Conservation (phyloP, 2,797 vertebrate species). For the Pyrocephalus nanus region DNA sequence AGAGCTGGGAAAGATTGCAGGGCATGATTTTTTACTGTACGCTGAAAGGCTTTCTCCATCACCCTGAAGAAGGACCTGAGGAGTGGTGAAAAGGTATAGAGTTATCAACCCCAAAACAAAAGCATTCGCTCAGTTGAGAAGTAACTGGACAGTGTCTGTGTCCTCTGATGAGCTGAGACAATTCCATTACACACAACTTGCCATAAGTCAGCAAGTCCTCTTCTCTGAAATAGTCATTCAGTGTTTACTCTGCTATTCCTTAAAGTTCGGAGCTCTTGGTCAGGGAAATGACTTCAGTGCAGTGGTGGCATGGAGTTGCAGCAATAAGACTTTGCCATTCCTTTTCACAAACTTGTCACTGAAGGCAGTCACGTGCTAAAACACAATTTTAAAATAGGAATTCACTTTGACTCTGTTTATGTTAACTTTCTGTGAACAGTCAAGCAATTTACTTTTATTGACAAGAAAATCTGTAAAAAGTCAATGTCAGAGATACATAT, state of each 20-base stretch:
- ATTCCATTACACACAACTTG: not conserved
- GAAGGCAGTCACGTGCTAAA: not conserved
- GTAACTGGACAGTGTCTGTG: constrained; percentile 17
- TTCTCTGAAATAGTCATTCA: not conserved
- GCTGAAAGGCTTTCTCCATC: constrained; percentile 40
- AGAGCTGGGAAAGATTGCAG: not conserved
- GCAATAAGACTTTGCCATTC: not conserved
- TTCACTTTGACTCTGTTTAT: constrained; percentile 14
- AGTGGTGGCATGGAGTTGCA: not conserved
- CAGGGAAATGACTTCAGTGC: not conserved
- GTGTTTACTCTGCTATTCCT: not conserved
- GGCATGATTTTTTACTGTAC: not conserved
- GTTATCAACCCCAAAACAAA: constrained; percentile 26
- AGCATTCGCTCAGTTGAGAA: not conserved
- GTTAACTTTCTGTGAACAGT: constrained; percentile 55
- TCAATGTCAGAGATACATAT: constrained; percentile 52
- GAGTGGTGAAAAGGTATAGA: constrained; percentile 54
- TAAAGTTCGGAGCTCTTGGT: fast-evolving
- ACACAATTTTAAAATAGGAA: not conserved
- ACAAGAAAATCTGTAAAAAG: constrained; percentile 63
- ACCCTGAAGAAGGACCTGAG: constrained; percentile 29
- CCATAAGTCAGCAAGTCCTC: not conserved
- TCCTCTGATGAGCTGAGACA: constrained; percentile 39
- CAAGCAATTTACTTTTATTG: constrained; percentile 53
- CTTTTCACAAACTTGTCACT: not conserved